A percentile compares a stretch with the other conserved stretches of the same genome.
phyloP scores from a whole-genome alignment of 2,888 invertebrate genomes.

The Raillietiella orientalis region DNA sequence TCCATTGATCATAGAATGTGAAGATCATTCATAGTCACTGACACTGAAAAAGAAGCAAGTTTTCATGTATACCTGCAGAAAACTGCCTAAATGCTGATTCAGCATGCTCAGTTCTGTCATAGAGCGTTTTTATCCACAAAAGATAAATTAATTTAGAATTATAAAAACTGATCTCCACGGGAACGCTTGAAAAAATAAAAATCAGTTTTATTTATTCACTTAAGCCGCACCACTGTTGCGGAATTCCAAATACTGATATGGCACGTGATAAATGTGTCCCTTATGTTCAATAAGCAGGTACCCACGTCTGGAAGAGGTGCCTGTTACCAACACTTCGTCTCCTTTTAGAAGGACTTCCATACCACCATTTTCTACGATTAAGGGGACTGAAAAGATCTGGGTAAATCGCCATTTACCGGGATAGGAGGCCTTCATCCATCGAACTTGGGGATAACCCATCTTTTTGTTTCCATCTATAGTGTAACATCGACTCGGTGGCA shows the following conservation, averaged over 20 bases:
- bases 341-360: constrained; percentile 39
- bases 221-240: no score
- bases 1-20: no score
- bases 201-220: no score
- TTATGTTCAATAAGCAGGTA: constrained; percentile 58
- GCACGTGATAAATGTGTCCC: constrained; percentile 34
- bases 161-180: no score
- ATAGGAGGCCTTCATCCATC: constrained; percentile 65
- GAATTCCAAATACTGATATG: constrained; percentile 48
- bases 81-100: no score
- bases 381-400: constrained; percentile 4
- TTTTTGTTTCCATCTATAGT: constrained; percentile 67
- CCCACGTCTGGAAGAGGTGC: constrained; percentile 52
- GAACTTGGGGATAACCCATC: constrained; percentile 64
- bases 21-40: no score
- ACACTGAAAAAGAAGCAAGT: no score
- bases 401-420: constrained; percentile 21
- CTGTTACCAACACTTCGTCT: constrained; percentile 54
- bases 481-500: constrained; percentile 63
- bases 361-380: constrained; percentile 13
- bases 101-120: no score
- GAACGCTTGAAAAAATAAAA: no score
- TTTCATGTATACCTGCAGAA: no score
- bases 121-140: no score
- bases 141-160: no score